Conservation (phyloP, 2,797 vertebrate species). For the Acipenser ruthenus region DNA sequence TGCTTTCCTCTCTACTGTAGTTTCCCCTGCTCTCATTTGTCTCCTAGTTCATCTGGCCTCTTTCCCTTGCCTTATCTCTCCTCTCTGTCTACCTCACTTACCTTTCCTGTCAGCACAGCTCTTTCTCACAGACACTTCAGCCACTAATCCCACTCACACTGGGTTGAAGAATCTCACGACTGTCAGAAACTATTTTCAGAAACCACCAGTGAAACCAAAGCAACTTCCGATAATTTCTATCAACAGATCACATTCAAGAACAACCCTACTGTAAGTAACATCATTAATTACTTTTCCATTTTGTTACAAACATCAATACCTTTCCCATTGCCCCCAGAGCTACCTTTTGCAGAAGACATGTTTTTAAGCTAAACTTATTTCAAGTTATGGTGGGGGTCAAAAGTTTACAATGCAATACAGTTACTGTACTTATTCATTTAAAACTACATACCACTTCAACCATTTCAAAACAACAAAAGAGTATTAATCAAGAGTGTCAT, state of each 20-base stretch:
- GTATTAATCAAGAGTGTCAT: too few species aligned
- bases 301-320: constrained; percentile 37
- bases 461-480: too few species aligned
- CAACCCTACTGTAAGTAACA: background rate
- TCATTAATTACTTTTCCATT: constrained; percentile 20
- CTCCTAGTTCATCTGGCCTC: background rate
- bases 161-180: background rate
- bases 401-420: too few species aligned
- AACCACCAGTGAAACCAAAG: background rate
- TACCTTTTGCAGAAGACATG: background rate
- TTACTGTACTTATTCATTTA: too few species aligned
- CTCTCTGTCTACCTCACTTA: background rate
- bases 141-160: too few species aligned
- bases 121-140: background rate
- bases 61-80: background rate
- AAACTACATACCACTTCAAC: too few species aligned
- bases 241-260: background rate
- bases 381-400: too few species aligned
- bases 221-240: background rate
- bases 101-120: background rate
- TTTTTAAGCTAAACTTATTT: too few species aligned
- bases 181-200: background rate
- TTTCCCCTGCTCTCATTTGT: too few species aligned
- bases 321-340: too few species aligned
- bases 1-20: background rate